Base-by-base conservation (phyloP, 2,888 invertebrate species). In the Onchidella celtica region DNA sequence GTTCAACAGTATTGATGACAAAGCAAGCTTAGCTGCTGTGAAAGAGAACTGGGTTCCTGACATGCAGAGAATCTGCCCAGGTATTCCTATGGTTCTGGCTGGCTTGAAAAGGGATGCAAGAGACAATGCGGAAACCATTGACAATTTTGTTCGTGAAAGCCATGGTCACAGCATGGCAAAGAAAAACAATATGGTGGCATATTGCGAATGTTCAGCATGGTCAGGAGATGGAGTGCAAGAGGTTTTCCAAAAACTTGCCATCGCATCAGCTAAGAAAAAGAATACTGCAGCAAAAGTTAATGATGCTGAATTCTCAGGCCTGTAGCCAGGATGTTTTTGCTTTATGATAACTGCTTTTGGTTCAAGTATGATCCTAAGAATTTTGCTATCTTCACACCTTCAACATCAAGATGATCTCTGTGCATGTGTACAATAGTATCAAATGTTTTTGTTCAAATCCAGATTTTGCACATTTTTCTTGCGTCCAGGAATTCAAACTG, bases 1-100 rank as follows among this genome's bases (percentile, higher is more conserved):
- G n/a, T n/a, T n/a, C n/a, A n/a, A n/a, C 57, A 81, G 81, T 61
- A 34, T 81, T 61, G 81, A 75, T 38, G 68, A 76, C 63, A 34
- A 63, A 29, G 70, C 59, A 4, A 81, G 81, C 21, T 29, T 81
- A 17, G 36, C 61, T n/a, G 36, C 75, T 32, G 76, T 76, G n/a
- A 27, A 69, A 34, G 47, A 57, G 11, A 27, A 59, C 47, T 81
- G 81, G 81, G 55, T 70, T 21, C 70, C 75, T 57, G 81, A 81
- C n/a, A 70, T 81, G 61, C n/a, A 24, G 27, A 75, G 27, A 17
- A 61, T 63, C 9, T 81, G 76, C 40, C 81, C 75, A 4, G 70
- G 47, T 47, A 61, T 81, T 3, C 81, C 81, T 1, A 40, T 81
- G 29, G 17, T 81, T 32, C 76, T 81, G 17, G 81, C 70, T 0